Conservation (phyloP, 2,113 vertebrate species). For the Caranx melampygus region DNA sequence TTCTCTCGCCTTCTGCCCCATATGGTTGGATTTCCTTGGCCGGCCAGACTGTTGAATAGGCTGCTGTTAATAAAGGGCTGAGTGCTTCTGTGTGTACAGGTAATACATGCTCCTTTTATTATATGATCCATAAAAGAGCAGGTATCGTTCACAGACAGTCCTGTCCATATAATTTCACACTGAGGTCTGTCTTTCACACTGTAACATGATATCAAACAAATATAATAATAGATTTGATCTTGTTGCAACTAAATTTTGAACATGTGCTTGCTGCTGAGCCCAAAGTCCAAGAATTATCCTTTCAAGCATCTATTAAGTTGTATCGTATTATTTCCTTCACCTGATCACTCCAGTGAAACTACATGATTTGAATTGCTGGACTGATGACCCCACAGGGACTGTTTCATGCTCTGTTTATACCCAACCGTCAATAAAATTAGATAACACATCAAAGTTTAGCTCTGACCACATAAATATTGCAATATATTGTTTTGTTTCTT, state of each 20-base stretch:
- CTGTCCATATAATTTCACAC: neutral
- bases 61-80: slow-evolving; percentile 36
- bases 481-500: slow-evolving; percentile 28
- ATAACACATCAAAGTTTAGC: slow-evolving; percentile 11
- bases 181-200: neutral
- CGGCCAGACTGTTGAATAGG: slow-evolving; percentile 33
- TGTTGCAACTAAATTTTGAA: neutral
- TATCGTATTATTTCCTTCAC: neutral
- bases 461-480: slow-evolving; percentile 8
- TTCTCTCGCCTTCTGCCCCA: slow-evolving; percentile 29
- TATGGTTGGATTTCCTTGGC: slow-evolving; percentile 38
- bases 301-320: neutral
- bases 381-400: neutral
- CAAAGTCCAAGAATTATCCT: neutral
- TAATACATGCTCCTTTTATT: slow-evolving; percentile 40
- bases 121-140: slow-evolving; percentile 27
- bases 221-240: neutral
- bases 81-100: slow-evolving; percentile 23
- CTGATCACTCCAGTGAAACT: neutral
- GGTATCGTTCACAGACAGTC: neutral
- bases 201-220: neutral
- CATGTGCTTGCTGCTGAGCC: neutral
- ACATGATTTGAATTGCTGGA: neutral
- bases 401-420: neutral
- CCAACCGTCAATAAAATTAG: slow-evolving; percentile 13